A percentile compares a stretch with the other conserved stretches of the same genome.
phyloP scores from a whole-genome alignment of 1,140 invertebrate species.

The Centruroides sculpturatus region DNA sequence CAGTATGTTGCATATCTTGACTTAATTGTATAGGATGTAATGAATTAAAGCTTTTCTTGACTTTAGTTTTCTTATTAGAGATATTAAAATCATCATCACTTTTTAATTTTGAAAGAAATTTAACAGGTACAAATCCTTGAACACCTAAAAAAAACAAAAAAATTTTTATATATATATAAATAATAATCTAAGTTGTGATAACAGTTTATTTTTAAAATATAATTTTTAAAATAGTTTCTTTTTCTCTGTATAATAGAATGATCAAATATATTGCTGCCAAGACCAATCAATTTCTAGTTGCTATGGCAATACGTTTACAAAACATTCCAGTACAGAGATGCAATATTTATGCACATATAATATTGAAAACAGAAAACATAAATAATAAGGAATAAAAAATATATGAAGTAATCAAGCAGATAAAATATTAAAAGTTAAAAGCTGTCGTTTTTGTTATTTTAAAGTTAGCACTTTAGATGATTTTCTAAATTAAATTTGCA shows the following conservation, averaged over 20 bases:
- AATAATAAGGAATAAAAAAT: neutral
- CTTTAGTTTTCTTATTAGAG: neutral
- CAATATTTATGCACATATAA: too few relatives aligned
- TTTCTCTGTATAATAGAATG: neutral
- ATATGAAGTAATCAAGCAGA: neutral
- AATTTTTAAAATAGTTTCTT: too few relatives aligned
- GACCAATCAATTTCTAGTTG: too few relatives aligned
- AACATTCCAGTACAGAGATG: too few relatives aligned
- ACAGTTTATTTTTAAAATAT: too few relatives aligned
- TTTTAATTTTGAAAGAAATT: constrained; percentile 16
- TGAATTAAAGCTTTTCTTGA: neutral
- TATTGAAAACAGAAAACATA: too few relatives aligned
- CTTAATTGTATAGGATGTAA: neutral
- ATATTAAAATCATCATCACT: neutral
- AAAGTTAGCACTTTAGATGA: too few relatives aligned
- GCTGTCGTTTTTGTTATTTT: neutral
- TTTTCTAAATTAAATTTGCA: too few relatives aligned
- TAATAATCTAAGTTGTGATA: too few relatives aligned
- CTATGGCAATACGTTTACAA: too few relatives aligned
- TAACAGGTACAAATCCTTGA: constrained; percentile 26
- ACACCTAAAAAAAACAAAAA: constrained; percentile 13
- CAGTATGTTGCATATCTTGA: neutral
- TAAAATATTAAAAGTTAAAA: neutral
- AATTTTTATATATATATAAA: neutral
- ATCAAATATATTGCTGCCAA: neutral